Conservation (phyloP, 2,797 vertebrate species). For the Karalla daura region DNA sequence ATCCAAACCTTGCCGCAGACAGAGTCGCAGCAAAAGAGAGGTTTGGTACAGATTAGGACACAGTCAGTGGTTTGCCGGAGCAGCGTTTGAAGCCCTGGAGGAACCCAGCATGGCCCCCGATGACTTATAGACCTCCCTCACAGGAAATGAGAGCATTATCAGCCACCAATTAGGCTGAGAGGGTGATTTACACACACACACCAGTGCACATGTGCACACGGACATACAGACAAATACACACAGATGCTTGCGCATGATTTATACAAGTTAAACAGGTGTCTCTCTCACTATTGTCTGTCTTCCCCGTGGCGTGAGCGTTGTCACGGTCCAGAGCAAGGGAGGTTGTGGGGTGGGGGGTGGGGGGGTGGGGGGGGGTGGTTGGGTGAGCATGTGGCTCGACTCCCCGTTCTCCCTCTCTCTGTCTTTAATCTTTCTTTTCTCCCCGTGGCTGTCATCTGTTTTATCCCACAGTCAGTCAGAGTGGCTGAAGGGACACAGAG, state of each 20-base stretch:
- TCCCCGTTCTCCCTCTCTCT: slow-evolving; percentile 2
- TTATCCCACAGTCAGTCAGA: slow-evolving; percentile 19
- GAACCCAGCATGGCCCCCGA: slow-evolving; percentile 47
- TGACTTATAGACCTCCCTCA: slow-evolving; percentile 65
- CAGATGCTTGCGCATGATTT: slow-evolving; percentile 39
- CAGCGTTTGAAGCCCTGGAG: slow-evolving; percentile 46
- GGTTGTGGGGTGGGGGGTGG: too few species aligned
- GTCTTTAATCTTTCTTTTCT: slow-evolving; percentile 45
- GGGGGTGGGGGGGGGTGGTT: slow-evolving; percentile 33
- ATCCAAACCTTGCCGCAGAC: slow-evolving; percentile 5
- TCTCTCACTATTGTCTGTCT: slow-evolving; percentile 32
- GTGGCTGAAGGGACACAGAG: slow-evolving; percentile 50
- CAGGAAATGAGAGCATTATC: slow-evolving; percentile 76
- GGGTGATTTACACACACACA: slow-evolving; percentile 65
- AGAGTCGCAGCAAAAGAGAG: slow-evolving; percentile 27
- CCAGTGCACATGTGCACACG: slow-evolving; percentile 13
- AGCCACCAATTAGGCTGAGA: slow-evolving; percentile 70
- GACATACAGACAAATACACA: slow-evolving; percentile 1
- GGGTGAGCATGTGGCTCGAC: slow-evolving; percentile 61
- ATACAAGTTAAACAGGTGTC: slow-evolving; percentile 61
- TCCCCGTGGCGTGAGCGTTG: slow-evolving; percentile 34
- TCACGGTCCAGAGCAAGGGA: slow-evolving; percentile 30
- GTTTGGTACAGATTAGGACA: slow-evolving; percentile 38
- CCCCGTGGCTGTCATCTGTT: slow-evolving; percentile 31
- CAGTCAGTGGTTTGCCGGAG: slow-evolving; percentile 30